Conservation (phyloP, 2,113 vertebrate species). For the Haemorhous mexicanus region DNA sequence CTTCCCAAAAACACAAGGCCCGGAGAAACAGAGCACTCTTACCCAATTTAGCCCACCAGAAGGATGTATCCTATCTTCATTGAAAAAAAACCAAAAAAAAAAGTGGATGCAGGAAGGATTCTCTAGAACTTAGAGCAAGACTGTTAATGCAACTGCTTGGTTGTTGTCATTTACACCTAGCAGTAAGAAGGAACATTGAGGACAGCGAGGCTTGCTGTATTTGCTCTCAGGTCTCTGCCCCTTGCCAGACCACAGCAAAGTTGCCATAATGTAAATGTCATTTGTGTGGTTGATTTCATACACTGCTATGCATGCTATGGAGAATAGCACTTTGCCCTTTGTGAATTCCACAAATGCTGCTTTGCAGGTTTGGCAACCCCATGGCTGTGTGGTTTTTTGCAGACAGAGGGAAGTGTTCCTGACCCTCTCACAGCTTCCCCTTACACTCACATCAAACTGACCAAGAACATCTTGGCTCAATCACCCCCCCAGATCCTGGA, state of each 20-base stretch:
- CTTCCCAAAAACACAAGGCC: background rate
- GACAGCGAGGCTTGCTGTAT: background rate
- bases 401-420: background rate
- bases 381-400: background rate
- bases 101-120: background rate
- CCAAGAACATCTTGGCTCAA: background rate
- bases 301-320: background rate
- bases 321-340: background rate
- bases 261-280: background rate
- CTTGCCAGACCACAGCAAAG: background rate
- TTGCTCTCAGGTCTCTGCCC: background rate
- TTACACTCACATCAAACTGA: background rate
- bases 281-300: background rate
- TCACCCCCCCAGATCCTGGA: background rate
- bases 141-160: background rate
- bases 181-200: background rate
- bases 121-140: background rate
- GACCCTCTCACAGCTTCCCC: background rate
- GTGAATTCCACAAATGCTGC: background rate
- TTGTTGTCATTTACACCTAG: background rate
- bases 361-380: background rate
- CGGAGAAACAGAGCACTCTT: background rate
- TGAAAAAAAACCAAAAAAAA: accelerated
- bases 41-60: background rate
- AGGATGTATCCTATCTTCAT: background rate